Evolutionary conservation across 2,113 vertebrate genomes (phyloP).

Genomic region (Marcusenius ussheri): DNA sequence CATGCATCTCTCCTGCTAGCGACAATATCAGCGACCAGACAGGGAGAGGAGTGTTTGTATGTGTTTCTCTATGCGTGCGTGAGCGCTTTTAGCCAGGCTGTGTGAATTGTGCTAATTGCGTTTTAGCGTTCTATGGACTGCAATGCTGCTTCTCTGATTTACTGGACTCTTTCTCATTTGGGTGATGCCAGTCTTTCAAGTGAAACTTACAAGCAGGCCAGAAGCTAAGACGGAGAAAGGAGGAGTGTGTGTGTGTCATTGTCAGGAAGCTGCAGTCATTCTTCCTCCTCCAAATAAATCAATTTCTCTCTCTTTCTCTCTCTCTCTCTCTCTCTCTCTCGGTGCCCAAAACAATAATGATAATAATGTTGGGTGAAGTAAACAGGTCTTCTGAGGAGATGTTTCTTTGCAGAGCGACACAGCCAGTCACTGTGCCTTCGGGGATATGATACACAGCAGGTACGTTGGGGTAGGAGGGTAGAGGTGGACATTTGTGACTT

Average conservation of each 20-base stretch:
- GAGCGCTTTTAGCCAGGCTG: background rate
- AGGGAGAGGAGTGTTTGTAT: background rate
- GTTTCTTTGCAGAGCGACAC: background rate
- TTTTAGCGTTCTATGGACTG: background rate
- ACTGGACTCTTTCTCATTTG: slow-evolving; percentile 63
- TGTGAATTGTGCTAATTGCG: slow-evolving; percentile 14
- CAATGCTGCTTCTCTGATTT: slow-evolving; percentile 43
- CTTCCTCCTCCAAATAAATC: background rate
- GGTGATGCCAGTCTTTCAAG: slow-evolving; percentile 44
- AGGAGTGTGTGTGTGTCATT: slow-evolving; percentile 11
- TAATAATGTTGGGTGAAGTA: background rate
- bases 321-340: background rate
- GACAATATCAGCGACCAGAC: background rate
- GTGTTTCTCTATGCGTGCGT: background rate
- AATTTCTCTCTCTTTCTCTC: background rate
- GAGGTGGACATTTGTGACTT: background rate
- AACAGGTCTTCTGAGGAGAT: background rate
- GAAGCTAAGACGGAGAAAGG: slow-evolving; percentile 36
- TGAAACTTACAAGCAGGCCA: slow-evolving; percentile 67
- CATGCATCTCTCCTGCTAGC: background rate
- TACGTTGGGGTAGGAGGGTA: background rate
- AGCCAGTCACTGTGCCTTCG: background rate
- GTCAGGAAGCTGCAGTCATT: background rate
- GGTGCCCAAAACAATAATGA: background rate
- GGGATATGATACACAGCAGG: background rate